A percentile compares a stretch with the other conserved stretches of the same genome.
phyloP scores from a whole-genome alignment of 2,797 vertebrate species.

The Corythornis leucogaster region DNA sequence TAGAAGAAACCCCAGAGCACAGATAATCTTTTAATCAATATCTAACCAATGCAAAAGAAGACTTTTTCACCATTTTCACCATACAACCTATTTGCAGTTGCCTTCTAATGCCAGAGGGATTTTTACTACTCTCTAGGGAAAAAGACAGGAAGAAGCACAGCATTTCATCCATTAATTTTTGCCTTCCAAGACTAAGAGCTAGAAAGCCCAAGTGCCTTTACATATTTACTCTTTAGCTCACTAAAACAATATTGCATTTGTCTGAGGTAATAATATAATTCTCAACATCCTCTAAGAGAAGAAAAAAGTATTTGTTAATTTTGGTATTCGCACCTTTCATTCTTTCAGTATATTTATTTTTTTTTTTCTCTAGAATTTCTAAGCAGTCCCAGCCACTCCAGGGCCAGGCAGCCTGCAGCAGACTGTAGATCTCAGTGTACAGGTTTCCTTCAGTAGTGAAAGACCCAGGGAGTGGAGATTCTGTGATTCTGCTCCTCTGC shows the following conservation, averaged over 20 bases:
- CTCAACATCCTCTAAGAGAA: background rate
- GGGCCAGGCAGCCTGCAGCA: no score
- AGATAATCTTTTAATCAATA: background rate
- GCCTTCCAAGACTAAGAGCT: background rate
- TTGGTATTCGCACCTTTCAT: background rate
- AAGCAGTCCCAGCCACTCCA: background rate
- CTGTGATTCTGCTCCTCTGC: no score
- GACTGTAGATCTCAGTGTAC: no score
- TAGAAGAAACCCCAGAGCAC: background rate
- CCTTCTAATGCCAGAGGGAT: background rate
- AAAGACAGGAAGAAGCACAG: background rate
- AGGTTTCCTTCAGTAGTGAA: no score
- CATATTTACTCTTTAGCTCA: background rate
- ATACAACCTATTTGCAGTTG: background rate
- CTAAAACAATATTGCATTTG: background rate
- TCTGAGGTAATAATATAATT: background rate
- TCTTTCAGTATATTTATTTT: background rate
- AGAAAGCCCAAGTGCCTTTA: background rate
- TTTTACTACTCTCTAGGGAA: background rate
- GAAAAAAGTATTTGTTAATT: background rate
- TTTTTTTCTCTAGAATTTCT: background rate
- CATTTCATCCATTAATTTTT: background rate
- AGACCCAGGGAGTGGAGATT: no score
- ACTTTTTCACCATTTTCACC: background rate
- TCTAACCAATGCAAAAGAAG: background rate